These are phyloP conservation scores for Tiphia femorata DNA, from an alignment of 2,888 invertebrate genomes.

Conservation along the genomic window DNA sequence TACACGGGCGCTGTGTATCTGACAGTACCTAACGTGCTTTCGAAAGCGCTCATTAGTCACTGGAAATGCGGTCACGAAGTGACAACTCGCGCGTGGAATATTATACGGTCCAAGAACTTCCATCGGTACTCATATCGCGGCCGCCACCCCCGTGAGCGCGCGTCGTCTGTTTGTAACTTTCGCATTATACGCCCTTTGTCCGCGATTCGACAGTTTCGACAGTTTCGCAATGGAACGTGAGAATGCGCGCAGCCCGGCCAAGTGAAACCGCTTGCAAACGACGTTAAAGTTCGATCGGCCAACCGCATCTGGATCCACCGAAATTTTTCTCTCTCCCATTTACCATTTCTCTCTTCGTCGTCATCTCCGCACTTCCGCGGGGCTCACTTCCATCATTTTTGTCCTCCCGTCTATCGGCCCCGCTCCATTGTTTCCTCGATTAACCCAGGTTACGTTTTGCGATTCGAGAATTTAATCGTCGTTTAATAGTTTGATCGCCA, in stretches of 20 bases:
- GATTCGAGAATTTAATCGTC: no score
- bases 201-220: constrained; percentile 63
- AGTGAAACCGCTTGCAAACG: constrained; percentile 51
- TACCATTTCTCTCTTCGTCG: no score
- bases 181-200: constrained; percentile 63
- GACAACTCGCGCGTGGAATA: constrained; percentile 57
- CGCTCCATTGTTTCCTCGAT: no score
- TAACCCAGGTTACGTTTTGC: no score
- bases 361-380: no score
- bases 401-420: no score
- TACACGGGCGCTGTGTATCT: constrained; percentile 40
- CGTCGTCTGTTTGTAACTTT: constrained; percentile 57
- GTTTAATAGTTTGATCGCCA: no score
- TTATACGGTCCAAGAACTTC: constrained; percentile 62
- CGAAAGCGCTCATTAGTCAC: constrained; percentile 63
- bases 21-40: constrained; percentile 53
- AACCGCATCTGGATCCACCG: constrained; percentile 41
- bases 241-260: constrained; percentile 38
- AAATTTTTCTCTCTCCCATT: constrained; percentile 36
- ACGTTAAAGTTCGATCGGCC: constrained; percentile 54
- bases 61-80: constrained; percentile 61
- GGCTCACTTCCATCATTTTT: no score
- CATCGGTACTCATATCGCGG: constrained; percentile 56
- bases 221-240: constrained; percentile 59
- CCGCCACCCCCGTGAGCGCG: constrained; percentile 1